Percentiles rank a stretch among this genome's conserved stretches.
phyloP scores from a whole-genome alignment of 2,888 invertebrate species.

The Aphodius sticticus region DNA sequence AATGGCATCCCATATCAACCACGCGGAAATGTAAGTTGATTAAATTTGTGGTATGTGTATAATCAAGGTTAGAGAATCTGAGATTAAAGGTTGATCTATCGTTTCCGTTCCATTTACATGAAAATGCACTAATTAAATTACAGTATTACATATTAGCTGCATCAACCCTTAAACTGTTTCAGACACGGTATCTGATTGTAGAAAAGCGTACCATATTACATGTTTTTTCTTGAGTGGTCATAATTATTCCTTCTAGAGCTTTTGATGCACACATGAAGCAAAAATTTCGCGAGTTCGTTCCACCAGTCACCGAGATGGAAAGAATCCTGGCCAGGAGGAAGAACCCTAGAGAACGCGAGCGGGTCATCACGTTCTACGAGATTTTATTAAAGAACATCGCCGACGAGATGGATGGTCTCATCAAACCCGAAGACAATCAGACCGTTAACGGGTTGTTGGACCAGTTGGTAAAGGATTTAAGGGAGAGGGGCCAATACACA shows the following conservation, averaged over 20 bases:
- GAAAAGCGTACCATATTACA: too few relatives aligned
- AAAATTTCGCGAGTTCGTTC: slow-evolving; percentile 52
- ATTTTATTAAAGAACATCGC: slow-evolving; percentile 58
- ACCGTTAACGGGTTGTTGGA: slow-evolving; percentile 54
- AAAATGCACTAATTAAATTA: too few relatives aligned
- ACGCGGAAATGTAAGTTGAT: too few relatives aligned
- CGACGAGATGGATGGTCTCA: slow-evolving; percentile 58
- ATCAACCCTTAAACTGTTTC: too few relatives aligned
- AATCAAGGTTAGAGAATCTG: too few relatives aligned
- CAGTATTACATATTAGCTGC: too few relatives aligned
- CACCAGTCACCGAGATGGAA: slow-evolving; percentile 56
- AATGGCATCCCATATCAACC: too few relatives aligned
- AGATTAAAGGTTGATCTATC: too few relatives aligned
- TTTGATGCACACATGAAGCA: slow-evolving; percentile 50
- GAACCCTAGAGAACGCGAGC: slow-evolving; percentile 54
- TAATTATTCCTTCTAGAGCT: slow-evolving; percentile 38
- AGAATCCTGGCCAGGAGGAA: slow-evolving; percentile 55
- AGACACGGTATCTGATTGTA: too few relatives aligned
- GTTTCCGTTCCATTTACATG: too few relatives aligned
- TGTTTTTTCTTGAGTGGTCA: too few relatives aligned
- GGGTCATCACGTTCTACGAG: slow-evolving; percentile 58
- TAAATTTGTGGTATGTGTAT: too few relatives aligned
- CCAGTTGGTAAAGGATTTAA: slow-evolving; percentile 54
- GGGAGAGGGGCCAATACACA: slow-evolving; percentile 49
- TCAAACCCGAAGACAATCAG: slow-evolving; percentile 50